phyloP scores from a whole-genome alignment of 2,113 vertebrate species.

The Cyphomyrus plagiostoma region DNA sequence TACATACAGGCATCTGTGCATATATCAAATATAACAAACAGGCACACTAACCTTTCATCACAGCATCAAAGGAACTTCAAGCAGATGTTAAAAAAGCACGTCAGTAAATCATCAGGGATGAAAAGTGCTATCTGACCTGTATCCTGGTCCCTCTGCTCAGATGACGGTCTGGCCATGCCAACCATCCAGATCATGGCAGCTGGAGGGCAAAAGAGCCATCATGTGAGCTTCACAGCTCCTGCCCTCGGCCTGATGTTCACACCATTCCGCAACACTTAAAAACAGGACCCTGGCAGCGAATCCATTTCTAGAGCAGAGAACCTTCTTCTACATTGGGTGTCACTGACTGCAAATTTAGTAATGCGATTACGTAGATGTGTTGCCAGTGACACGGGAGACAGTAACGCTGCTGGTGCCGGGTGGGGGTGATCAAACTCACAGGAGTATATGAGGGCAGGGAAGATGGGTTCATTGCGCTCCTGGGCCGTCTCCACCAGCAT shows the following conservation, averaged over 20 bases:
- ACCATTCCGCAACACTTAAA: not conserved
- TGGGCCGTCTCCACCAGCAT: slow-evolving; percentile 96
- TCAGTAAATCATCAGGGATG: not conserved
- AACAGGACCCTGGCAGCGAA: not conserved
- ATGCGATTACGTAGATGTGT: not conserved
- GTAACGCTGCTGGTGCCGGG: not conserved
- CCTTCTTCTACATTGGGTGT: not conserved
- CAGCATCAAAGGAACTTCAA: not conserved
- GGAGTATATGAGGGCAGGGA: slow-evolving; percentile 94
- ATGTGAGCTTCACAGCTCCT: not conserved
- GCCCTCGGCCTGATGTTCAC: not conserved
- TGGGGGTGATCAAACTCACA: slow-evolving; percentile 65
- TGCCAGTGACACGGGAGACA: not conserved
- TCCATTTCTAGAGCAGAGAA: not conserved
- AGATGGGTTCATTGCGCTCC: slow-evolving; percentile 95
- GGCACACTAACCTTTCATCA: not conserved
- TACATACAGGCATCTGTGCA: not conserved
- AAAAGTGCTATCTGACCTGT: slow-evolving; percentile 46
- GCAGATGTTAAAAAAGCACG: not conserved
- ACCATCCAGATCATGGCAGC: slow-evolving; percentile 96
- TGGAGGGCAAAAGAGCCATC: slow-evolving; percentile 39
- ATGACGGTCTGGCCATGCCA: slow-evolving; percentile 74
- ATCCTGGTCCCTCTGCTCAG: slow-evolving; percentile 28
- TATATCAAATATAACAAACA: not conserved
- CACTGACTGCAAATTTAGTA: not conserved